Evolutionary conservation across 2,113 vertebrate species (phyloP).

Genomic region (Aegotheles bennettii): DNA sequence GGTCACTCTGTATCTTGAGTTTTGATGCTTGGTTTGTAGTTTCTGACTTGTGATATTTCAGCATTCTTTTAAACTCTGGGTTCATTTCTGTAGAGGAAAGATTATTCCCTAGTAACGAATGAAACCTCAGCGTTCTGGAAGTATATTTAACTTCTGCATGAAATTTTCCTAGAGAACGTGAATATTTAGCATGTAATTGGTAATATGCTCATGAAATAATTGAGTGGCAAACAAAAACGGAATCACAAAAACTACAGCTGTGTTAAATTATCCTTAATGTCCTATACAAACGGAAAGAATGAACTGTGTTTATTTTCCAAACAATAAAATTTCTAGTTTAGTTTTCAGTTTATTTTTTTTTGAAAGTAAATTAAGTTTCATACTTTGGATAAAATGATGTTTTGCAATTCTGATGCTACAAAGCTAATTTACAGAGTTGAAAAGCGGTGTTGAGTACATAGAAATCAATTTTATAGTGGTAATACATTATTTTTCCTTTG

Average conservation of each 20-base stretch:
- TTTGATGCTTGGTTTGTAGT: neutral
- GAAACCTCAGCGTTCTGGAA: neutral
- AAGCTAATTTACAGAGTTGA: constrained; percentile 3
- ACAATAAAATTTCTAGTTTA: constrained; percentile 33
- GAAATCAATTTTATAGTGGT: neutral
- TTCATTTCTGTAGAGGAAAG: neutral
- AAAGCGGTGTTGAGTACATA: neutral
- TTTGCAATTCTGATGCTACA: neutral
- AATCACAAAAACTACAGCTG: constrained; percentile 40
- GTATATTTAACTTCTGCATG: neutral
- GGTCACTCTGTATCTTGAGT: neutral
- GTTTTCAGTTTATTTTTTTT: constrained; percentile 16
- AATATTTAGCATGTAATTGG: constrained; percentile 15
- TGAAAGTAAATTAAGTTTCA: constrained; percentile 29
- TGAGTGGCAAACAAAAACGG: constrained; percentile 3
- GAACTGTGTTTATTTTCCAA: constrained; percentile 28
- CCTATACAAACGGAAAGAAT: constrained; percentile 6
- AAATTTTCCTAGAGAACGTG: neutral
- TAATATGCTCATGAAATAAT: constrained; percentile 44
- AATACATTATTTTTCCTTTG: neutral
- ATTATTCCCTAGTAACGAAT: neutral
- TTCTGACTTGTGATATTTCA: neutral
- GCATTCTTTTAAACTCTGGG: neutral
- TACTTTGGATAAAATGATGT: neutral
- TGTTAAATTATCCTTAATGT: constrained; percentile 40